phyloP scores from a whole-genome alignment of 1,140 invertebrate species.

The Cotesia vestalis region DNA sequence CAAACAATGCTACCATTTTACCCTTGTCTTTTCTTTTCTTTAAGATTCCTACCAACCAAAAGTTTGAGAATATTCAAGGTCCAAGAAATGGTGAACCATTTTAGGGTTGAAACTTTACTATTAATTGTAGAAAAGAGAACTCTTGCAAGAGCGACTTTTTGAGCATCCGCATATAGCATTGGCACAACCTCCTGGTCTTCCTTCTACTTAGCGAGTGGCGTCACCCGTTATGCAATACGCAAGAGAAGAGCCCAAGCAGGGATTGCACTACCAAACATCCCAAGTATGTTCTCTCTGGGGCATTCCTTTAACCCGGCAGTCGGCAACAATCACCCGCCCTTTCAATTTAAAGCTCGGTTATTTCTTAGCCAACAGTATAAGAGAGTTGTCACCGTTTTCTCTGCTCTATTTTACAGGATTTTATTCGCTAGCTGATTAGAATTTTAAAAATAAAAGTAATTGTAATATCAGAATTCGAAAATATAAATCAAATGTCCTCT shows the following conservation, averaged over 20 bases:
- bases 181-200: slow-evolving; percentile 51
- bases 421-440: neutral
- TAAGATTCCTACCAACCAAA: too few species aligned
- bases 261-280: slow-evolving; percentile 58
- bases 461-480: too few species aligned
- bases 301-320: slow-evolving; percentile 50
- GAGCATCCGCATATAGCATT: slow-evolving; percentile 45
- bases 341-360: slow-evolving; percentile 32
- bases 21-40: too few species aligned
- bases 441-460: too few species aligned
- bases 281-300: slow-evolving; percentile 50
- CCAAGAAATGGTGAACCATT: too few species aligned
- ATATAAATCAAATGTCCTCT: too few species aligned
- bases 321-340: slow-evolving; percentile 40
- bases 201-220: slow-evolving; percentile 52
- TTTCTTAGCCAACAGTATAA: slow-evolving; percentile 21
- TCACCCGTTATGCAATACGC: slow-evolving; percentile 53
- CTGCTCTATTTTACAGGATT: neutral
- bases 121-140: too few species aligned
- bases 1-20: too few species aligned
- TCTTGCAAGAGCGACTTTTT: slow-evolving; percentile 33
- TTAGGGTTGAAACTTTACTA: too few species aligned
- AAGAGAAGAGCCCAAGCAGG: slow-evolving; percentile 47
- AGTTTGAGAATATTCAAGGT: too few species aligned
- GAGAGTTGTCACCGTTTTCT: slow-evolving; percentile 13